Base-by-base conservation (phyloP, 1,140 invertebrate species). In the Patella vulgata region DNA sequence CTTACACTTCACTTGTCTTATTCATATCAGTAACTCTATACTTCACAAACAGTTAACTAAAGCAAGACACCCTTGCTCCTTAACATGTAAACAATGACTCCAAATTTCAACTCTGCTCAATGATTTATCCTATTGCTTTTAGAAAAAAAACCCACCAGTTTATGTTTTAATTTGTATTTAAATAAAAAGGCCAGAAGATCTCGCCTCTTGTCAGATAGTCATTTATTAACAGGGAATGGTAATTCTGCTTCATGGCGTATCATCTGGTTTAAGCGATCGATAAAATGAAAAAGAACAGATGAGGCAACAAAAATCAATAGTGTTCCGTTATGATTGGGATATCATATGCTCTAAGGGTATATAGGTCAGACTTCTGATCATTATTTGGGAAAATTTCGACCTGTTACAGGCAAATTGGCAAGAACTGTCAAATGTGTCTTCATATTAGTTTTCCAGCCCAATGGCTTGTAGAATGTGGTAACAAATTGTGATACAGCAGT, bases 271-370 rank as follows among this genome's bases (percentile, higher is more conserved):
- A 25, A 27, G 30, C 11, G 27, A 57, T 59, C 44, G 44, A 59
- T 47, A 57, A 25, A 44, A 46, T 42, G 54, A 57, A 43, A 36
- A 57, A 42, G 54, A 43, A 39, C 25, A 42, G 17, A 23, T 30
- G 21, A 59, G 47, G 33, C 39, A 46, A 46, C 40, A 39, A 44
- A 40, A 62, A 62, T 62, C 59, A 62, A 55, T 62, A 31, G 59
- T 25, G 30, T 54, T 54, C 51, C 21, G 44, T 54, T 62, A 62
- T 62, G 59, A 62, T 62, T 44, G 51, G 59, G 44, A 54, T 62
- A 62, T 62, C 59, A 62, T 62, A 53, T 59, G 58, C 25, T 55
- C 33, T 36, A 14, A 36, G 33, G 33, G 6, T 5, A 36, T 36
- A 36, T 36, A 36, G 33, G 33, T 36, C 33, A 36, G 33, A 36